Conservation (phyloP, 2,888 invertebrate species). For the Anoplius nigerrimus region DNA sequence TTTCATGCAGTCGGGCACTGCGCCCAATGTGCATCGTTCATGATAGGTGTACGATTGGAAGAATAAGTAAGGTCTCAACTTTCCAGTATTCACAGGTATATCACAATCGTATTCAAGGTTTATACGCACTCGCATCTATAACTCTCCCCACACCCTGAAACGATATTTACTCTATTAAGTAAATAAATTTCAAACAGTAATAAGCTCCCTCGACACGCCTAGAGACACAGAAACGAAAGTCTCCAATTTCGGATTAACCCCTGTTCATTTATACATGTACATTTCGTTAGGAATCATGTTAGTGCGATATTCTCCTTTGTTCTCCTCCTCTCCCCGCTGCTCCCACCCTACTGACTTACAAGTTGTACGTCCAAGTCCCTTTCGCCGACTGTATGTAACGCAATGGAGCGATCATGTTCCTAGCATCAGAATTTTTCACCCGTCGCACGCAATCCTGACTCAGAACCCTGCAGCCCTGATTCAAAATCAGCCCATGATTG, state of each 20-base stretch:
- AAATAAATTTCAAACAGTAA: too few relatives aligned
- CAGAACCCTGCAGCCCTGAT: constrained; percentile 56
- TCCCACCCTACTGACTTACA: constrained; percentile 58
- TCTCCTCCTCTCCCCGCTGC: constrained; percentile 14
- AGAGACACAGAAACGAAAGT: background rate
- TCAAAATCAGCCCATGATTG: constrained; percentile 42
- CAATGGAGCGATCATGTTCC: constrained; percentile 52
- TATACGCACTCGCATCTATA: constrained; percentile 21
- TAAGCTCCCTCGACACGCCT: too few relatives aligned
- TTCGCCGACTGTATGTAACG: constrained; percentile 69
- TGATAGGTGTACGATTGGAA: constrained; percentile 20
- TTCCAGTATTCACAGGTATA: constrained; percentile 40
- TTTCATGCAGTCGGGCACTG: constrained; percentile 20
- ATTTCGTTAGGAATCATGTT: constrained; percentile 27
- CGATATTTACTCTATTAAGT: too few relatives aligned
- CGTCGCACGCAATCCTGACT: constrained; percentile 59
- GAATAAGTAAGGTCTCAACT: constrained; percentile 27
- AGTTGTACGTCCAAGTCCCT: constrained; percentile 70
- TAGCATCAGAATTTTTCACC: constrained; percentile 54
- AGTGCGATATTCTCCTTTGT: constrained; percentile 11
- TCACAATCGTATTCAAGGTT: constrained; percentile 48
- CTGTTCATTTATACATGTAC: constrained; percentile 1
- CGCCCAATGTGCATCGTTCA: constrained; percentile 2
- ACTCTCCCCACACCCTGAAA: too few relatives aligned
- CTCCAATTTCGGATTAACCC: background rate